A percentile compares a stretch with the other conserved stretches of the same genome.
These are phyloP conservation scores for Schrankia costaestrigalis DNA, from an alignment of 2,888 invertebrate species.

Conservation along the genomic window DNA sequence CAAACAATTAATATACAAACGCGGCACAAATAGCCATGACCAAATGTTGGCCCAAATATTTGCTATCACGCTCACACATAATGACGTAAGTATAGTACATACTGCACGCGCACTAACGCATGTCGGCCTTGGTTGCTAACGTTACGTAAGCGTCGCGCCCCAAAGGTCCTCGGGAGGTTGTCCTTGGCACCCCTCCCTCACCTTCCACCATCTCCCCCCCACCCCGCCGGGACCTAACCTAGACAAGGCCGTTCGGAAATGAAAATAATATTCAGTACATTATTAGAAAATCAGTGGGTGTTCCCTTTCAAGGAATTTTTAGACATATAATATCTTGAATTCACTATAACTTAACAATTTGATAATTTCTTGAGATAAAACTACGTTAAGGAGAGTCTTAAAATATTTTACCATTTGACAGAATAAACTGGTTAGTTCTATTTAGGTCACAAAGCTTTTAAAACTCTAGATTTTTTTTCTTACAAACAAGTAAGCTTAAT, in stretches of 20 bases:
- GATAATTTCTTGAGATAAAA: too few relatives aligned
- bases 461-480: conserved; percentile 5
- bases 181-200: conserved; percentile 43
- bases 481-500: not conserved
- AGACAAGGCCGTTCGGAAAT: conserved; percentile 48
- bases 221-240: conserved; percentile 37
- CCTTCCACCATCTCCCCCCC: conserved; percentile 16
- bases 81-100: conserved; percentile 12
- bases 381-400: too few relatives aligned
- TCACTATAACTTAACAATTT: too few relatives aligned
- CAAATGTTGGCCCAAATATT: conserved; percentile 13
- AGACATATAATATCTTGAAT: conserved; percentile 19
- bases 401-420: too few relatives aligned
- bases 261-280: conserved; percentile 44
- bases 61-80: conserved; percentile 7
- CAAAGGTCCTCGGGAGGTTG: conserved; percentile 51
- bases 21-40: conserved; percentile 3
- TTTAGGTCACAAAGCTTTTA: not conserved
- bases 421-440: too few relatives aligned
- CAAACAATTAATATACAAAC: not conserved
- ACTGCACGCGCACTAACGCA: conserved; percentile 41
- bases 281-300: conserved; percentile 38
- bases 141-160: conserved; percentile 66
- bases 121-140: conserved; percentile 49
- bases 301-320: conserved; percentile 25